Percentiles rank a stretch among this genome's conserved stretches.
Evolutionary conservation across 2,113 vertebrate species (phyloP).

Genomic region (Rhinolophus sinicus): DNA sequence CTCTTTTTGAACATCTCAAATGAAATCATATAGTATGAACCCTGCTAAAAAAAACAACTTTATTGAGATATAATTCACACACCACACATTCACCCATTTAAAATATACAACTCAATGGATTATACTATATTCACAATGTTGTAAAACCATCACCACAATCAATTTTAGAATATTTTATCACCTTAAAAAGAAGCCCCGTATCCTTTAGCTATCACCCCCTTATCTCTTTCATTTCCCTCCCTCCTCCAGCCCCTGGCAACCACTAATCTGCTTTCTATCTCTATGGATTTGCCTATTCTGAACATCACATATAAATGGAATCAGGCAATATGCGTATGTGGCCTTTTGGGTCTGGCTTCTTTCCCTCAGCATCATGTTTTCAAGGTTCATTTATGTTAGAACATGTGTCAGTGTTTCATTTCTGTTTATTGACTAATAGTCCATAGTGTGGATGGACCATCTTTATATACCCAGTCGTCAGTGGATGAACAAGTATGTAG

Average conservation of each 20-base stretch:
- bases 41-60: neutral
- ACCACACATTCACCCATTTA: neutral
- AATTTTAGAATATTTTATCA: neutral
- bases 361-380: neutral
- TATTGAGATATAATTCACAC: neutral
- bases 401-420: rapidly evolving
- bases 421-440: neutral
- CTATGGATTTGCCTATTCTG: neutral
- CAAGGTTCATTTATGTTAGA: too few relatives aligned
- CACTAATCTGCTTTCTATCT: neutral
- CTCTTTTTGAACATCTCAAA: neutral
- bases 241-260: neutral
- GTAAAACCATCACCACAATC: neutral
- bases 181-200: neutral
- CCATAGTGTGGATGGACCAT: neutral
- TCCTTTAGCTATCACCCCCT: neutral
- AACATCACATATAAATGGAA: too few relatives aligned
- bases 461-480: neutral
- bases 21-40: neutral
- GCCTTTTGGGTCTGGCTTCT: neutral
- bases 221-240: rapidly evolving
- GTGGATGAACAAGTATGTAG: rapidly evolving
- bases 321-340: neutral
- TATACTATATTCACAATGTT: neutral
- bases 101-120: neutral